Evolutionary conservation across 2,888 invertebrate species (phyloP).

Genomic region (Nymphalis urticae): DNA sequence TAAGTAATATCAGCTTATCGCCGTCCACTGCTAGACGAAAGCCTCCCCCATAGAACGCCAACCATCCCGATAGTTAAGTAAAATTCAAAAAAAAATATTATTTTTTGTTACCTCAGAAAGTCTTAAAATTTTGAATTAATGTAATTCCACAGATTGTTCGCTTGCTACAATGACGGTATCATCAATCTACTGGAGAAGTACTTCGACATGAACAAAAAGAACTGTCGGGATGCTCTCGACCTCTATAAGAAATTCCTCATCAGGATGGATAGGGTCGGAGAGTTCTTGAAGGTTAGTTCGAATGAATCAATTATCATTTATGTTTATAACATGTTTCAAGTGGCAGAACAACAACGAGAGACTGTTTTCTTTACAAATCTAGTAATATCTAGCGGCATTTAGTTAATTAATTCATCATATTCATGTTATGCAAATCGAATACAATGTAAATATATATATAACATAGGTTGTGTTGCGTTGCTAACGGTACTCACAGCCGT

Average conservation of each 20-base stretch:
- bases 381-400: too few species aligned
- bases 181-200: slow-evolving; percentile 99
- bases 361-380: too few species aligned
- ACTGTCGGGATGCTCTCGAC: slow-evolving; percentile 98
- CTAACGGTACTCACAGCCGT: too few species aligned
- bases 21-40: too few species aligned
- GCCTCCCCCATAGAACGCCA: too few species aligned
- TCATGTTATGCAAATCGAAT: too few species aligned
- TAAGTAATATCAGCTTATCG: too few species aligned
- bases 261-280: slow-evolving; percentile 98
- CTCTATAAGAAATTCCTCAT: slow-evolving; percentile 99
- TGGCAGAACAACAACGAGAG: not conserved
- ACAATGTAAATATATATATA: too few species aligned
- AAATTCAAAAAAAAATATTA: not conserved
- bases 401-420: too few species aligned
- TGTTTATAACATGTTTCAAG: not conserved
- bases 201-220: slow-evolving; percentile 99
- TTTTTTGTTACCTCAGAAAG: not conserved
- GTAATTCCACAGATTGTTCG: slow-evolving; percentile 86
- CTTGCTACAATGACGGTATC: slow-evolving; percentile 99
- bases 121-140: too few species aligned
- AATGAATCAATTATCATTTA: not conserved
- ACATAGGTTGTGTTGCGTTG: not conserved
- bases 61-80: too few species aligned
- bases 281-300: slow-evolving; percentile 92